Base-by-base conservation (phyloP, 2,797 vertebrate species). In the Poliocrania exsul region DNA sequence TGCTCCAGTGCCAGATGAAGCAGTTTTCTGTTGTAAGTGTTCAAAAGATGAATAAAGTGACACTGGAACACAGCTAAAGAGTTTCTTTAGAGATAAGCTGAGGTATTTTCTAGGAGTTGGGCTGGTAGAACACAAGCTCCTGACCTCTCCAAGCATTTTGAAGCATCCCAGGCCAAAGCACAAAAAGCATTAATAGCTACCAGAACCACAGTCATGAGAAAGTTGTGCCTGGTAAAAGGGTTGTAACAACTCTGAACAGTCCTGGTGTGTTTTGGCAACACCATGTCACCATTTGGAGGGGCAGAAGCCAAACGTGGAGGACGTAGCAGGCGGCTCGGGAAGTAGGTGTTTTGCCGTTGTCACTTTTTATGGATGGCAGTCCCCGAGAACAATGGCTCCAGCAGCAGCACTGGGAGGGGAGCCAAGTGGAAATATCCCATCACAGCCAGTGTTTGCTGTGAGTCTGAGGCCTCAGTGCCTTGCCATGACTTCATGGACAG, bases 401-500 rank as follows among this genome's bases (percentile, higher is more conserved):
- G 92, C 37, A 75, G 94, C 93, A 95, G 94, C 93, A 24, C 49
- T 94, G 92, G 87, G 82, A 92, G 58, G 24, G 26, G 80, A 75
- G 66, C 90, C 94, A 94, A 75, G 92, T 96, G 93, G 93, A 94
- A 95, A 93, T 82, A 93, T 91, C 91, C 83, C 64, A 47, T 87
- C 74, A 72, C 31, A 87, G 92, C 92, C 83, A 71, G 96, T 73
- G 95, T 97, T 96, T 96, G 90, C 94, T 95, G 95, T 93, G 94
- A 91, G 93, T 80, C 70, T 84, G 89, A 71, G 83, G 70, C 81
- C 93, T 88, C 94, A 91, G 95, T 2, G 92, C 80, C 81, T 49
- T 57, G 93, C 96, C 94, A 90, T 97, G 96, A 97, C 97, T 97
- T 97, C 97, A 95, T 73, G 93, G 90, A 87, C 91, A 93, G 96